Evolutionary conservation across 2,888 invertebrate species (phyloP).

Genomic region (Andricus quercusramuli): DNA sequence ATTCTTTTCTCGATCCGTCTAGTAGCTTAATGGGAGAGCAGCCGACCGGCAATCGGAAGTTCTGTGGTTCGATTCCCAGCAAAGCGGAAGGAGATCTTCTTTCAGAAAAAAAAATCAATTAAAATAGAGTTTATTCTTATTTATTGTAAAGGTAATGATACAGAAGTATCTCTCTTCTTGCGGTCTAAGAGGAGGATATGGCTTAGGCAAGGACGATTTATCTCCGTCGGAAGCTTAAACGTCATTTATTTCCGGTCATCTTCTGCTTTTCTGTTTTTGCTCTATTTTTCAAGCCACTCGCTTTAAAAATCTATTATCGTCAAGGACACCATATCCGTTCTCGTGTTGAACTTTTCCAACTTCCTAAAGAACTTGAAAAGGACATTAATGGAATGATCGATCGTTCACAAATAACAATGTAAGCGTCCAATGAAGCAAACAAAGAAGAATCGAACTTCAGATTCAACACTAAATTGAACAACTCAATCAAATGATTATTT

Average conservation of each 20-base stretch:
- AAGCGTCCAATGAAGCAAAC: slow-evolving; percentile 13
- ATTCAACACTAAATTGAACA: slow-evolving; percentile 36
- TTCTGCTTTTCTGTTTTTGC: slow-evolving; percentile 47
- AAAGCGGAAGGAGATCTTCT: too few species aligned
- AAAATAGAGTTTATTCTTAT: not conserved
- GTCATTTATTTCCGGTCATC: slow-evolving; percentile 56
- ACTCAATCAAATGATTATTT: too few species aligned
- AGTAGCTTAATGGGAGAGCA: too few species aligned
- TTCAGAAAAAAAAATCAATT: too few species aligned
- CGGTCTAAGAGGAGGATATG: slow-evolving; percentile 20
- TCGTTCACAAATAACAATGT: slow-evolving; percentile 30
- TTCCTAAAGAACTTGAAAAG: slow-evolving; percentile 18
- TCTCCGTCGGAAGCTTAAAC: slow-evolving; percentile 57
- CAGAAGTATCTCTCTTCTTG: not conserved
- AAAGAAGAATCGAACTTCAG: not conserved
- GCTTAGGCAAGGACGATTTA: slow-evolving; percentile 55
- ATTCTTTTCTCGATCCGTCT: too few species aligned
- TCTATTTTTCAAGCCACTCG: slow-evolving; percentile 53
- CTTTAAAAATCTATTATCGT: slow-evolving; percentile 54
- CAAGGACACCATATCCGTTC: slow-evolving; percentile 1
- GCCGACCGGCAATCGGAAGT: too few species aligned
- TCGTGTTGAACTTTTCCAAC: slow-evolving; percentile 20
- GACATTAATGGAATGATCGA: slow-evolving; percentile 30
- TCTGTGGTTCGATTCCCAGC: too few species aligned
- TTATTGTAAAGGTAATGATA: not conserved